Conservation (phyloP, 2,113 vertebrate species). For the Centropristis striata region DNA sequence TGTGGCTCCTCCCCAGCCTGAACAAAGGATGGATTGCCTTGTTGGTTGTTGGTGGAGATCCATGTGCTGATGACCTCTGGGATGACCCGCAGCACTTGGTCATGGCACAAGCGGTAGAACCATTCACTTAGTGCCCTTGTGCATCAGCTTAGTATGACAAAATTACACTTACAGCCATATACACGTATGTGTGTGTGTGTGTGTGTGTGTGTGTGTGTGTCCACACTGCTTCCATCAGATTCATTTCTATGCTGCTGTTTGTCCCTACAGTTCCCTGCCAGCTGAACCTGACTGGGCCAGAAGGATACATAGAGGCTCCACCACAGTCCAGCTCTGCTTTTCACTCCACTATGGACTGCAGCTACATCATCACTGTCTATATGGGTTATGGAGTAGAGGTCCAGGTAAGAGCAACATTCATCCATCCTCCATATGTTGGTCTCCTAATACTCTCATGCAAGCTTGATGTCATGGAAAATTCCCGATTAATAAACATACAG, state of each 20-base stretch:
- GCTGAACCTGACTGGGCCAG: slow-evolving; percentile 89
- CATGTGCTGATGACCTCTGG: too few species aligned
- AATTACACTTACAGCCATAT: too few species aligned
- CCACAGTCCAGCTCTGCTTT: slow-evolving; percentile 73
- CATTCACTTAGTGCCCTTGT: too few species aligned
- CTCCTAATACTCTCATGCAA: background rate
- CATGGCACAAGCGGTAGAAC: too few species aligned
- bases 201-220: background rate
- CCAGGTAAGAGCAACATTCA: slow-evolving; percentile 85
- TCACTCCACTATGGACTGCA: slow-evolving; percentile 89
- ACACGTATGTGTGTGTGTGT: background rate
- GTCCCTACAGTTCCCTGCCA: slow-evolving; percentile 87
- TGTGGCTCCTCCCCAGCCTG: too few species aligned
- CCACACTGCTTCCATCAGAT: background rate
- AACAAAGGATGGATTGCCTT: too few species aligned
- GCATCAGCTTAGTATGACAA: too few species aligned
- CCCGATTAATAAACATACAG: too few species aligned
- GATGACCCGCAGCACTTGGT: too few species aligned
- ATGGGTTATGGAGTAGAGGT: slow-evolving; percentile 96
- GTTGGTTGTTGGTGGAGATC: too few species aligned
- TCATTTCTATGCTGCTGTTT: slow-evolving; percentile 29
- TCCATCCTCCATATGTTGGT: background rate
- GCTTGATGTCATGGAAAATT: background rate
- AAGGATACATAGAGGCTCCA: slow-evolving; percentile 91
- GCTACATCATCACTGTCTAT: slow-evolving; percentile 91